Conservation (phyloP, 2,113 vertebrate genomes). For the Ceyx margarethae region DNA sequence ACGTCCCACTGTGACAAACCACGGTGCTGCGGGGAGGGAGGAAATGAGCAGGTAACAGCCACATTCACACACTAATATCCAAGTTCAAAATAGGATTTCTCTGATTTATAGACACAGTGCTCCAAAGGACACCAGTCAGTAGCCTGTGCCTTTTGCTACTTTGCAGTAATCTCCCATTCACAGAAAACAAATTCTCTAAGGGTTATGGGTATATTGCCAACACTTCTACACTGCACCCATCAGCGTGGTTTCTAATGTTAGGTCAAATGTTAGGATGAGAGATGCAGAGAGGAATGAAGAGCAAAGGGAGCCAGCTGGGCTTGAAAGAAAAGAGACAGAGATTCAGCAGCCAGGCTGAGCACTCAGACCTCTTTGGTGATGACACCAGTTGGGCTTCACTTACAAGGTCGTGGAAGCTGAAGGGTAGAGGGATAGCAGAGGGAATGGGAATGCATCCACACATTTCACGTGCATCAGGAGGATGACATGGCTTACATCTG, state of each 20-base stretch:
- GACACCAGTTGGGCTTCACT: background rate
- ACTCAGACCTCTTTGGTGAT: background rate
- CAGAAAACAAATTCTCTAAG: background rate
- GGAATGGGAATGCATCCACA: background rate
- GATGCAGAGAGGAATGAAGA: background rate
- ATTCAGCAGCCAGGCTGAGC: fast-evolving
- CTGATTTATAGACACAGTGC: background rate
- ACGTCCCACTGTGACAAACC: background rate
- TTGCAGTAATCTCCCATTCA: background rate
- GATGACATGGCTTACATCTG: background rate
- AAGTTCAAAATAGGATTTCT: background rate
- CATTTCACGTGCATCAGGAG: background rate
- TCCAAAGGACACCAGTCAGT: background rate
- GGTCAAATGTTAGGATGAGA: background rate
- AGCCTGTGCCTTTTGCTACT: background rate
- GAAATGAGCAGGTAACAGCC: background rate
- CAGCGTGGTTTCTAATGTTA: background rate
- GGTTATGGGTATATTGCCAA: background rate
- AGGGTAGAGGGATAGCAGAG: background rate
- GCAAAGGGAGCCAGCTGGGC: background rate
- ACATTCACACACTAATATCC: background rate
- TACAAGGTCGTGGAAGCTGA: background rate
- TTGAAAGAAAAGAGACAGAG: background rate
- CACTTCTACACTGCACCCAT: background rate
- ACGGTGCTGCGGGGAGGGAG: background rate